A percentile compares a stretch with the other conserved stretches of the same genome.
phyloP scores from a whole-genome alignment of 2,113 vertebrate genomes.

The Neolamprologus falcicula region DNA sequence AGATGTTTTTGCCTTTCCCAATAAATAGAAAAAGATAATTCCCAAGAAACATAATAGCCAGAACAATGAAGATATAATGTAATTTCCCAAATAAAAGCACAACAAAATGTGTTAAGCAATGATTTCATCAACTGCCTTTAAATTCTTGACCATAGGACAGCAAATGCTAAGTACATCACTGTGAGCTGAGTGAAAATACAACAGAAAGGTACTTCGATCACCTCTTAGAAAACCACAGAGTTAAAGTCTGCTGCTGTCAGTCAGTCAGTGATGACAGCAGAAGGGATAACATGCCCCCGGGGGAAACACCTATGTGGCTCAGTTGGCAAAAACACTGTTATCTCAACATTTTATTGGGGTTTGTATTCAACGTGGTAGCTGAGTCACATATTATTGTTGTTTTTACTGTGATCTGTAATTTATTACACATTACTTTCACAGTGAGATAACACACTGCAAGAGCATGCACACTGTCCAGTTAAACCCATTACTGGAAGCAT shows the following conservation, averaged over 20 bases:
- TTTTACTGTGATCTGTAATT: neutral
- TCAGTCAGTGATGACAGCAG: constrained; percentile 4
- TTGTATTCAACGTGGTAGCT: neutral
- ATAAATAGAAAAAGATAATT: neutral
- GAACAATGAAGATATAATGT: neutral
- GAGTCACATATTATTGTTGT: neutral
- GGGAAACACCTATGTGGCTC: neutral
- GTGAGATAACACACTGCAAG: neutral
- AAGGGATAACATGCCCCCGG: neutral
- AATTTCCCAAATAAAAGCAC: neutral
- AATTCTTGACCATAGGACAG: neutral
- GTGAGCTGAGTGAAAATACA: neutral
- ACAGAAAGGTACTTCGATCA: neutral
- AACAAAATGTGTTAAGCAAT: neutral
- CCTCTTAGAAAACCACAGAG: neutral
- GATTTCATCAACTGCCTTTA: neutral
- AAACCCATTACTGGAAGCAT: neutral
- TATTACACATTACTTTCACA: neutral
- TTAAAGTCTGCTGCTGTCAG: neutral
- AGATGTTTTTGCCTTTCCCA: neutral
- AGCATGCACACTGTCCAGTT: neutral
- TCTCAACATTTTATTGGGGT: neutral
- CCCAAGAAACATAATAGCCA: too few species aligned
- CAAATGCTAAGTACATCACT: neutral
- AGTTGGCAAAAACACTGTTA: neutral